phyloP scores from a whole-genome alignment of 1,140 invertebrate genomes.

The Triops cancriformis region DNA sequence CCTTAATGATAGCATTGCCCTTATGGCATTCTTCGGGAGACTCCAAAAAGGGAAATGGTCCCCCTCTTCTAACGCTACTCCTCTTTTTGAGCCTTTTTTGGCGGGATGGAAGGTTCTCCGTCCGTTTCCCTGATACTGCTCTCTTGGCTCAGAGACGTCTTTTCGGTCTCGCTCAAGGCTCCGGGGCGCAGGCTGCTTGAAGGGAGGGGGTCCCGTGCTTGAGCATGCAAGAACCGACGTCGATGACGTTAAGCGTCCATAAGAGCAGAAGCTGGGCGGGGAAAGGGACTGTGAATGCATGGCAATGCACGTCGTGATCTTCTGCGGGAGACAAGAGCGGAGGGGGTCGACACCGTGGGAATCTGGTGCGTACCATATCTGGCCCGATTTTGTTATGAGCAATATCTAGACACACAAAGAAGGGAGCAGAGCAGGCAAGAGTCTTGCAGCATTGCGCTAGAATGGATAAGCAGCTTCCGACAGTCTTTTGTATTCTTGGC shows the following conservation, averaged over 20 bases:
- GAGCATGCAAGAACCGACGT: background rate
- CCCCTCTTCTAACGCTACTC: background rate
- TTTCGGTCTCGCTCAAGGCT: background rate
- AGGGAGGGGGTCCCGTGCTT: background rate
- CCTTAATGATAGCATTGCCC: background rate
- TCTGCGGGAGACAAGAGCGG: background rate
- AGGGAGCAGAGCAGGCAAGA: background rate
- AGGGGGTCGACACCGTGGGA: constrained; percentile 7
- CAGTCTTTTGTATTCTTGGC: background rate
- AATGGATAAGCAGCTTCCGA: constrained; percentile 13
- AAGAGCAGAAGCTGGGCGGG: constrained; percentile 3
- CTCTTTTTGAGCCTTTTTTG: background rate
- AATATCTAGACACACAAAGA: background rate
- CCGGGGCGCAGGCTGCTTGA: background rate
- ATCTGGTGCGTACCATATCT: background rate
- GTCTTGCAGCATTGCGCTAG: constrained; percentile 9
- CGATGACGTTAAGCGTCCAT: background rate
- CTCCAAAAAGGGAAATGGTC: background rate
- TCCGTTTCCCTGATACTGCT: background rate
- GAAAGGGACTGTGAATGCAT: background rate
- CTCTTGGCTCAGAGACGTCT: background rate
- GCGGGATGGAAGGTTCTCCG: background rate
- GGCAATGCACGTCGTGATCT: background rate
- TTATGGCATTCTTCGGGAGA: background rate
- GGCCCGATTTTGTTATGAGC: background rate